Evolutionary conservation across 2,113 vertebrate species (phyloP).

Genomic region (Gallinago media): DNA sequence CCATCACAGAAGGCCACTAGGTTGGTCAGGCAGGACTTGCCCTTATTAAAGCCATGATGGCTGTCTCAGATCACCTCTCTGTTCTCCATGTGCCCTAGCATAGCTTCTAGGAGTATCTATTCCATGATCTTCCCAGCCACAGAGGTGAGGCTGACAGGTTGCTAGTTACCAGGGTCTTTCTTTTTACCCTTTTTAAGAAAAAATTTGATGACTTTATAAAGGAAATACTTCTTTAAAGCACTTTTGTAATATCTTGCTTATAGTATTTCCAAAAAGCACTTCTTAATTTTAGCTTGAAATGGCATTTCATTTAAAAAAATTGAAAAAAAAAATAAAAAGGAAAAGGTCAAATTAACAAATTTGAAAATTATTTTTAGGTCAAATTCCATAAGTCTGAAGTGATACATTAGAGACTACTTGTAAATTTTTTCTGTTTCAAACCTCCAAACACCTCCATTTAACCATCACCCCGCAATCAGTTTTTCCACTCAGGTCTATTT

Average conservation of each 20-base stretch:
- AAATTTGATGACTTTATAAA: not conserved
- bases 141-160: not conserved
- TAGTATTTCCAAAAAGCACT: not conserved
- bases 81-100: not conserved
- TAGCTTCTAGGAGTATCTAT: not conserved
- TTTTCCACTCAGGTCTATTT: not conserved
- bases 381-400: not conserved
- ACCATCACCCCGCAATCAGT: not conserved
- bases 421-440: not conserved
- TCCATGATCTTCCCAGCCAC: not conserved
- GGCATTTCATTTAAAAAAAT: not conserved
- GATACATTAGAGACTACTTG: not conserved
- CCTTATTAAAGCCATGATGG: too few relatives aligned
- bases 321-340: not conserved
- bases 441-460: not conserved
- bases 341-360: not conserved
- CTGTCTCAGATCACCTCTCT: not conserved
- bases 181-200: not conserved
- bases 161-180: too few relatives aligned
- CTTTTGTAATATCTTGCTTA: not conserved
- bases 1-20: too few relatives aligned
- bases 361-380: not conserved
- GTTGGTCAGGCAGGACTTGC: not conserved
- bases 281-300: not conserved
- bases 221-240: not conserved